Evolutionary conservation across 1,140 invertebrate species (phyloP).

Genomic region (Neodiprion virginianus): DNA sequence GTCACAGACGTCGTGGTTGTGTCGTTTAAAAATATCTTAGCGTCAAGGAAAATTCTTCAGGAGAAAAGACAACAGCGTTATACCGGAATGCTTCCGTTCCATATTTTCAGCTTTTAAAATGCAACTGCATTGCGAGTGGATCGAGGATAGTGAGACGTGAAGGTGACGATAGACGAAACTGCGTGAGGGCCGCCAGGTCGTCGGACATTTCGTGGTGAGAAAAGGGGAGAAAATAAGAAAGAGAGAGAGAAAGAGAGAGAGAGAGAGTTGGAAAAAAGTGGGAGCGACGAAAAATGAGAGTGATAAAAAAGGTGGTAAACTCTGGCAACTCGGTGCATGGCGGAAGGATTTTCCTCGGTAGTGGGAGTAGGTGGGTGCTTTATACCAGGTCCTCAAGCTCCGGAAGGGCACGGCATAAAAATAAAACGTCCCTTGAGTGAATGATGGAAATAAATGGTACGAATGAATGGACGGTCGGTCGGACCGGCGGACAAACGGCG

Average conservation of each 20-base stretch:
- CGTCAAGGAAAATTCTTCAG: not conserved
- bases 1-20: not conserved
- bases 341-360: not conserved
- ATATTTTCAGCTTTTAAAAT: not conserved
- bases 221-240: too few relatives aligned
- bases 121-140: not conserved
- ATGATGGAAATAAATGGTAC: conserved; percentile 5
- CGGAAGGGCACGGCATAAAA: not conserved
- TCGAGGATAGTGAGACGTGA: not conserved
- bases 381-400: not conserved
- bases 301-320: not conserved
- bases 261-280: not conserved
- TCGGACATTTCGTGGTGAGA: not conserved
- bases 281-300: not conserved
- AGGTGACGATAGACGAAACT: not conserved
- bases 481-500: not conserved
- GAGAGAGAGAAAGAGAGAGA: too few relatives aligned
- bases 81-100: not conserved
- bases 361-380: too few relatives aligned
- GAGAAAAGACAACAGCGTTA: not conserved
- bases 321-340: not conserved
- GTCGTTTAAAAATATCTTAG: not conserved
- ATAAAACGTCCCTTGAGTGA: conserved; percentile 4
- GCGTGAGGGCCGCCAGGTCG: not conserved
- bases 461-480: not conserved